Percentiles rank a stretch among this genome's conserved stretches.
Evolutionary conservation across 2,888 invertebrate species (phyloP).

Genomic region (Lottia gigantea): DNA sequence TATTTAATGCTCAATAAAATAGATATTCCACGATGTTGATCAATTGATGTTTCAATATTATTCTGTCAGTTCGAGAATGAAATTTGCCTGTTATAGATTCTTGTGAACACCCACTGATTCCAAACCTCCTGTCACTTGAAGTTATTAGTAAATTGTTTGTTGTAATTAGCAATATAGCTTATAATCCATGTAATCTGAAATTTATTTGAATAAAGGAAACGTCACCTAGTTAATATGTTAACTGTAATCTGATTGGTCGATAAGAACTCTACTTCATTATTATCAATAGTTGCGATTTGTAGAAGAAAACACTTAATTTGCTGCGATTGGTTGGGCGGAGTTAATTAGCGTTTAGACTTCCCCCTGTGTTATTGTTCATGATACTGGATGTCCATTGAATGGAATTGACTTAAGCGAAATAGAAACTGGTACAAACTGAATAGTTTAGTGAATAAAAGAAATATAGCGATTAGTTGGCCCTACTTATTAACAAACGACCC

Average conservation of each 20-base stretch:
- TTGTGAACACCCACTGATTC: background rate
- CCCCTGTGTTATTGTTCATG: constrained; percentile 8
- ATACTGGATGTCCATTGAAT: background rate
- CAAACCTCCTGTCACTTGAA: constrained; percentile 10
- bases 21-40: no score
- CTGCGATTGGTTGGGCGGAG: constrained; percentile 18
- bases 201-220: constrained; percentile 18
- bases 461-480: background rate
- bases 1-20: no score
- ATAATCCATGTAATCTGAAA: constrained; percentile 19
- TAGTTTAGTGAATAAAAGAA: background rate
- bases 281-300: background rate
- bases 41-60: no score
- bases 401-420: constrained; percentile 1
- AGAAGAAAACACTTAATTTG: constrained; percentile 6
- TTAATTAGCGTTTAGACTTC: constrained; percentile 12
- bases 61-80: no score
- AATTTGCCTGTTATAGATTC: no score
- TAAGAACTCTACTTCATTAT: background rate
- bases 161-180: constrained; percentile 21
- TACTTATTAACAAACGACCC: background rate
- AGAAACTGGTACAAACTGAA: background rate
- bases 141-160: constrained; percentile 22
- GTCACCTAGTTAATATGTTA: background rate
- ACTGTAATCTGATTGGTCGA: constrained; percentile 15